phyloP scores from a whole-genome alignment of 2,113 vertebrate genomes.

The Alaudala cheleensis region DNA sequence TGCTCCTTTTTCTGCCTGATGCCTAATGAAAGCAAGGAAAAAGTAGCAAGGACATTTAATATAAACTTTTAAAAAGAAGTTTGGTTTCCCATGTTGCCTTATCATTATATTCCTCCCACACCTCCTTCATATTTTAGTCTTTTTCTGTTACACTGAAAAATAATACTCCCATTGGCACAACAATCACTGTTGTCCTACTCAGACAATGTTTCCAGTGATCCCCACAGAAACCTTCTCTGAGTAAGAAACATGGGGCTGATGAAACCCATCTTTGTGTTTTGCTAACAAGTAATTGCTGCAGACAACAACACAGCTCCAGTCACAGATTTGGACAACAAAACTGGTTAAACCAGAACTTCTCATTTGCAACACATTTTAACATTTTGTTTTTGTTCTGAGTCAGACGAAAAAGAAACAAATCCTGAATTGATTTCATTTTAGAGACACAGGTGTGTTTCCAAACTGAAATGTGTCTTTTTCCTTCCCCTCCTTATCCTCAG shows the following conservation, averaged over 20 bases:
- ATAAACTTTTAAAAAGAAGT: background rate
- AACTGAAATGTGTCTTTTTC: background rate
- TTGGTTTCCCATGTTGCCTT: background rate
- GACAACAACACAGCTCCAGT: background rate
- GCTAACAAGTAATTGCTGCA: background rate
- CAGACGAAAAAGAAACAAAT: background rate
- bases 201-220: constrained; percentile 11
- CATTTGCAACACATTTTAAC: background rate
- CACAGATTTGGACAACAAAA: background rate
- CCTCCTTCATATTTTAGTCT: background rate
- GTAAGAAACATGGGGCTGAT: background rate
- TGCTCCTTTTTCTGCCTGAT: background rate
- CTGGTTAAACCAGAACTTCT: background rate
- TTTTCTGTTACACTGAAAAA: constrained; percentile 3
- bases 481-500: background rate
- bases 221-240: constrained; percentile 5
- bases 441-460: background rate
- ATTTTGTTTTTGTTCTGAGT: background rate
- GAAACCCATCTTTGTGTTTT: background rate
- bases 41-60: background rate
- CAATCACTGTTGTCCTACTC: background rate
- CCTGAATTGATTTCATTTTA: background rate
- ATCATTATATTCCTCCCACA: background rate
- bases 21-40: background rate
- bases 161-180: background rate